A percentile compares a stretch with the other conserved stretches of the same genome.
phyloP scores from a whole-genome alignment of 2,113 vertebrate species.

The Choloepus hoffmanni region DNA sequence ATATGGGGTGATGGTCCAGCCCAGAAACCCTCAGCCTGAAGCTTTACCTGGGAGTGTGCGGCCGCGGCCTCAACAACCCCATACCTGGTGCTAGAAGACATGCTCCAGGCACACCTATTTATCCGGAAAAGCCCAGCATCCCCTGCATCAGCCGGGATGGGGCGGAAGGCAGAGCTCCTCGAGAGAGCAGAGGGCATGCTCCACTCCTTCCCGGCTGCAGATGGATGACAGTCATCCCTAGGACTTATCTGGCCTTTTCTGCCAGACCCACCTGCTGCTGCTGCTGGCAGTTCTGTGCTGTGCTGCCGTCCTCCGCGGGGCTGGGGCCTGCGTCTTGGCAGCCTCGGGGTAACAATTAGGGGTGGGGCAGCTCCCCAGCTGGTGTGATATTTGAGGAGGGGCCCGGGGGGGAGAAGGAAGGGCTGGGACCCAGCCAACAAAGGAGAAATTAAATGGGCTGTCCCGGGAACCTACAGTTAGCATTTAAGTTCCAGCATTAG shows the following conservation, averaged over 20 bases:
- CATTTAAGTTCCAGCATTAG: background rate
- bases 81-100: background rate
- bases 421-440: conserved; percentile 64
- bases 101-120: background rate
- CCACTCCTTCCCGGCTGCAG: conserved; percentile 80
- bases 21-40: background rate
- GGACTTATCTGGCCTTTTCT: conserved; percentile 85
- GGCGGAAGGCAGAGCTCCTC: background rate
- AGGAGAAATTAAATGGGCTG: conserved; percentile 79
- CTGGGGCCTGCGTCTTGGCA: conserved; percentile 79
- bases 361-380: conserved; percentile 83
- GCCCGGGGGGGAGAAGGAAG: conserved; percentile 65
- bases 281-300: conserved; percentile 80
- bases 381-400: conserved; percentile 61
- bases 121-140: background rate
- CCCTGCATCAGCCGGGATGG: background rate
- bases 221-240: conserved; percentile 86
- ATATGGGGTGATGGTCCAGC: background rate
- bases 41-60: background rate
- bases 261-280: conserved; percentile 87
- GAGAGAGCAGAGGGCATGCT: conserved; percentile 1
- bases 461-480: conserved; percentile 55
- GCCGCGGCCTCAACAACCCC: background rate
- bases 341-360: conserved; percentile 78
- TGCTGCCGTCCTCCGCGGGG: conserved; percentile 83